phyloP scores from a whole-genome alignment of 2,888 invertebrate genomes.

The Drosophila gaucha region DNA sequence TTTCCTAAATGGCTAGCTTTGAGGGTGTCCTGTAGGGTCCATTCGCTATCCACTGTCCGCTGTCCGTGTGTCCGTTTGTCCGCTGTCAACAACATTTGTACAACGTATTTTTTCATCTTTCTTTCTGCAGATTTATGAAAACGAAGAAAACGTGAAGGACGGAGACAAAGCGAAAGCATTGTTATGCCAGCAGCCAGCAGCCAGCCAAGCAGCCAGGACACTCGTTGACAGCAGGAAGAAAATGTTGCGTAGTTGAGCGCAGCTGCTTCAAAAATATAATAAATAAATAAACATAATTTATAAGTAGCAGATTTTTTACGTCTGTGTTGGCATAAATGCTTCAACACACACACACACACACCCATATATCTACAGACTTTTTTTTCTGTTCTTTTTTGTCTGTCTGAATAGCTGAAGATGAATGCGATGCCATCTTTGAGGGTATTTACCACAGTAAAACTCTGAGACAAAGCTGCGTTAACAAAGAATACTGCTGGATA shows the following conservation, averaged over 20 bases:
- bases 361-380: neutral
- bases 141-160: conserved; percentile 26
- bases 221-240: conserved; percentile 58
- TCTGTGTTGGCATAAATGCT: conserved; percentile 73
- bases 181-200: conserved; percentile 39
- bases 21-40: conserved; percentile 30
- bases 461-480: conserved; percentile 54
- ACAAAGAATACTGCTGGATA: conserved; percentile 38
- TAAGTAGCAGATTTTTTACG: conserved; percentile 78
- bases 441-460: conserved; percentile 54
- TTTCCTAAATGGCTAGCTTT: conserved; percentile 57
- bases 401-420: conserved; percentile 47
- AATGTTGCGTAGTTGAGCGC: conserved; percentile 72
- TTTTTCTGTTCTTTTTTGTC: conserved; percentile 38
- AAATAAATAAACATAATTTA: conserved; percentile 80
- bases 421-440: conserved; percentile 64
- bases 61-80: conserved; percentile 43
- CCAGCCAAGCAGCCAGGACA: conserved; percentile 32
- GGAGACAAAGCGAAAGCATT: conserved; percentile 52
- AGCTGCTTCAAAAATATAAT: conserved; percentile 78
- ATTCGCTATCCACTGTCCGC: conserved; percentile 52
- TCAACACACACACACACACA: conserved; percentile 49
- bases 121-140: conserved; percentile 70
- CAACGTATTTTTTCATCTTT: conserved; percentile 61
- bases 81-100: conserved; percentile 79